Base-by-base conservation (phyloP, 1,140 invertebrate species). In the Andricus grossulariae region DNA sequence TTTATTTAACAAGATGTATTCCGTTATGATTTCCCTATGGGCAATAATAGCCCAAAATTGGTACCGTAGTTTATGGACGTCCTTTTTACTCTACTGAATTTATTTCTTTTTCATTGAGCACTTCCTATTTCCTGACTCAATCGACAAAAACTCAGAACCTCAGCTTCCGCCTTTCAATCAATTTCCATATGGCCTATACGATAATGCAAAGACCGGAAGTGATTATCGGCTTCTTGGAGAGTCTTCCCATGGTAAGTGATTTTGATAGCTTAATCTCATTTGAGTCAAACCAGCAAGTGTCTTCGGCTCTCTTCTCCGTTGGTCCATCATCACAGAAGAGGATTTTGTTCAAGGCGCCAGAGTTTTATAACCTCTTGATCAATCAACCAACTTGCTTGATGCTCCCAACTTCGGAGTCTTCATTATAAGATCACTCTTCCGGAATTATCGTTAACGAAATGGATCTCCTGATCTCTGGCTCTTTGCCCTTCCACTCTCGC, bases 201-300 rank as follows among this genome's bases (percentile, higher is more conserved):
- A 70, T 74, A 73, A 54, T 49, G 73, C n/a, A 74, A 79, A 77
- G 76, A 77, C 74, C 70, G 50, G 72, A 82, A 84, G 78, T 70
- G 79, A 82, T 81, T 81, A 81, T 80, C 73, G 75, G 71, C 76
- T 77, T 60, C 79, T 77, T 71, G 15, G 54, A 25, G 72, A 51
- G 51, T 80, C 74, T 77, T 78, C 73, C 50, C 78, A 66, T 55
- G 51, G 81, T 84, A 82, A 84, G 81, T 82, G 81, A 78, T 82
- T 80, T 79, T 66, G 79, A 75, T 79, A 81, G 80, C 72, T 57
- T 82, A 84, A 84, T 84, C 83, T 82, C 79, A 79, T 84, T 84
- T 82, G 73, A 66, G 80, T 75, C 75, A 72, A 81, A 82, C 80
- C 80, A 75, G 72, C 80, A 84, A 84, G 83, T 84, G 81, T 81